Base-by-base conservation (phyloP, 2,888 invertebrate genomes). In the Meloe dianella region DNA sequence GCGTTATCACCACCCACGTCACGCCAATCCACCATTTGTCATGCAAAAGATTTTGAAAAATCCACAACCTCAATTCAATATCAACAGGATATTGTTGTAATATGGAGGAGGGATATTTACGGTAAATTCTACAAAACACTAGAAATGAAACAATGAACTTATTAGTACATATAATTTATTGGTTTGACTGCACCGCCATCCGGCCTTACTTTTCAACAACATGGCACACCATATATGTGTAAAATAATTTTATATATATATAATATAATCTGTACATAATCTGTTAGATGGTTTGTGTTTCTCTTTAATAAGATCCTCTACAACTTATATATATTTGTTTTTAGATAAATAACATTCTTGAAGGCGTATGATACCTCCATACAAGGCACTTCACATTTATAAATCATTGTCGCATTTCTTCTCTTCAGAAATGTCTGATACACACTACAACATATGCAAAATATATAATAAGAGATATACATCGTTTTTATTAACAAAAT, bases 141-240 rank as follows among this genome's bases (percentile, higher is more conserved):
- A n/a, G n/a, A 14, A 17, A 22, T 22, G 20, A 61, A 41, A 60
- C 17, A 38, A 60, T 22, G 7, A 12, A 54, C n/a, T 54, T 22
- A 64, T 64, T 83, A 24, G 83, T 84, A 71, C 83, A 83, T 74
- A 81, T 82, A 77, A 74, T 81, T 81, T 80, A 81, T 81, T 82
- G 79, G 79, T 82, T 81, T 82, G 81, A 82, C 82, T 81, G 82
- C 79, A 81, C 77, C 76, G 81, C 82, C 81, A 69, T 77, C 72
- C 74, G 80, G 81, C 81, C 77, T 78, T 79, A 81, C 80, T 80
- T 76, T 78, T 81, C 78, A 81, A 82, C 78, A 80, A 82, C 79
- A 80, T 83, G 83, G 83, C 83, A 83, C 83, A 82, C 82, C 81
- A 79, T 83, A 81, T 80, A 80, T 79, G 79, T 81, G 80, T 81